These are phyloP conservation scores for Boleophthalmus pectinirostris DNA, from an alignment of 2,113 vertebrate genomes.

Conservation along the genomic window DNA sequence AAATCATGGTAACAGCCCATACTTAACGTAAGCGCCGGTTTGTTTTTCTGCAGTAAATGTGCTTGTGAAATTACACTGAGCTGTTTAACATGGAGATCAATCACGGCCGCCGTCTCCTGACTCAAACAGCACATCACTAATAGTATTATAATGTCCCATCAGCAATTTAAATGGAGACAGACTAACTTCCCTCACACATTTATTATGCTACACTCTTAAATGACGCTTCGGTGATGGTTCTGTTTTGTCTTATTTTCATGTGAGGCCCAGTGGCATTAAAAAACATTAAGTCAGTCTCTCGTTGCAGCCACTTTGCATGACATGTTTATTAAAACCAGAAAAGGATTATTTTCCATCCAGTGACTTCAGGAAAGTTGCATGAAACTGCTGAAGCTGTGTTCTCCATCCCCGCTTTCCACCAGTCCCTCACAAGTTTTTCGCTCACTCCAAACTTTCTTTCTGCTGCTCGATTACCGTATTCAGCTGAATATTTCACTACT, in stretches of 20 bases:
- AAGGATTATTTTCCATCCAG: no score
- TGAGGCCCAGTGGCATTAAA: conserved; percentile 55
- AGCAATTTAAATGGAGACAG: conserved; percentile 53
- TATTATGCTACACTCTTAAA: conserved; percentile 63
- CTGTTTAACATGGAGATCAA: conserved; percentile 49
- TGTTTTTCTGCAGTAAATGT: conserved; percentile 30
- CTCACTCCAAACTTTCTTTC: no score
- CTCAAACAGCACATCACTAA: conserved; percentile 48
- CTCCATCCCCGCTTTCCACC: no score
- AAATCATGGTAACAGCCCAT: conserved; percentile 26
- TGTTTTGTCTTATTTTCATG: conserved; percentile 52
- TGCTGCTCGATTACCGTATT: no score
- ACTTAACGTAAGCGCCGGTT: conserved; percentile 31
- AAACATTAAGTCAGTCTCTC: conserved; percentile 54
- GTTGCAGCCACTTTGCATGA: conserved; percentile 40
- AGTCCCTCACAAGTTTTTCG: no score
- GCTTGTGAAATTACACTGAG: conserved; percentile 40
- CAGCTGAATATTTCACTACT: no score
- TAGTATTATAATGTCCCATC: conserved; percentile 48
- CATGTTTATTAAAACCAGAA: conserved; percentile 43
- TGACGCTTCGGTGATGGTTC: conserved; percentile 54
- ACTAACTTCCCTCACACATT: conserved; percentile 59
- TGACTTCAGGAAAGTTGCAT: no score
- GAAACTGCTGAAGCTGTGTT: no score
- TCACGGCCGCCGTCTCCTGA: conserved; percentile 36